Conservation (phyloP, 2,113 vertebrate species). For the Ceyx cyanopectus region DNA sequence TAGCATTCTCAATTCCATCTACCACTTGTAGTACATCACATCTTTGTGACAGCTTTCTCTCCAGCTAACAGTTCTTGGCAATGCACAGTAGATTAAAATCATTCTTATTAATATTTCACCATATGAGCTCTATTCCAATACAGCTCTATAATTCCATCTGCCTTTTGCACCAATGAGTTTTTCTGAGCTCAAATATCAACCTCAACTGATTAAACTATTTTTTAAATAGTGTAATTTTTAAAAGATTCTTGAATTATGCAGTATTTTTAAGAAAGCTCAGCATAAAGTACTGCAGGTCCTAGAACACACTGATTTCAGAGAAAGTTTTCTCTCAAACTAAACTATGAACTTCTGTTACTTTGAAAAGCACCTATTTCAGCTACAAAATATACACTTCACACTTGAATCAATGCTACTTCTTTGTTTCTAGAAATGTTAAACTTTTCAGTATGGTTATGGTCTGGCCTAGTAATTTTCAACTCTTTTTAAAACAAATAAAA, state of each 20-base stretch:
- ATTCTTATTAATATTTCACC: slow-evolving; percentile 29
- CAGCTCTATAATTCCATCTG: neutral
- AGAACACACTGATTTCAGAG: neutral
- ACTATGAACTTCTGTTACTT: neutral
- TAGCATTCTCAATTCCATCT: slow-evolving; percentile 21
- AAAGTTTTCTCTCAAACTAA: neutral
- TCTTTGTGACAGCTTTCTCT: neutral
- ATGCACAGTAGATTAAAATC: neutral
- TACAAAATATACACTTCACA: neutral
- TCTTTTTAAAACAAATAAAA: neutral
- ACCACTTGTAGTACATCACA: slow-evolving; percentile 6
- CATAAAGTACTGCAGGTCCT: neutral
- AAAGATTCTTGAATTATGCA: neutral
- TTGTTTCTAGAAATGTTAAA: neutral
- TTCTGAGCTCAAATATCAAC: neutral
- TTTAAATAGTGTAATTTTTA: rapidly evolving
- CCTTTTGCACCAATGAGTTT: neutral
- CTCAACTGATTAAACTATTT: neutral
- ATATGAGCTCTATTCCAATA: neutral
- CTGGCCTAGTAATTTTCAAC: neutral
- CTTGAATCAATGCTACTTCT: neutral
- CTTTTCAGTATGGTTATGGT: neutral
- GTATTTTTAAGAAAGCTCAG: neutral
- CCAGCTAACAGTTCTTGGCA: neutral
- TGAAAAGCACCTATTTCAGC: neutral